phyloP scores from a whole-genome alignment of 2,888 invertebrate genomes.

The Acrobasis repandana region DNA sequence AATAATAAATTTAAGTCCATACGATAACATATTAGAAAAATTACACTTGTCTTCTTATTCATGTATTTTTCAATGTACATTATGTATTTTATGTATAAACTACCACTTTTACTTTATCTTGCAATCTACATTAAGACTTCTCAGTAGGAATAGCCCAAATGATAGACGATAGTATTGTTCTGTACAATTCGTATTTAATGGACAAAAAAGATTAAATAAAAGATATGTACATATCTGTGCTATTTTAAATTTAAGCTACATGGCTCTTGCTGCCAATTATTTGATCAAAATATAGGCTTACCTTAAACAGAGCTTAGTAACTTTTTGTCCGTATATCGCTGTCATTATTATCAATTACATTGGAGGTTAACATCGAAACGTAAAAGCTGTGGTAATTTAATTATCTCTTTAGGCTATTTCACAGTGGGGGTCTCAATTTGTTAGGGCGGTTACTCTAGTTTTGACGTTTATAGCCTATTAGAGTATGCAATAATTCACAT shows the following conservation, averaged over 20 bases:
- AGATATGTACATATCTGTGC: not conserved
- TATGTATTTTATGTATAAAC: no score
- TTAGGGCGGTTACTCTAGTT: not conserved
- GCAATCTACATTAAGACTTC: no score
- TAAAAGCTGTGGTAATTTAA: constrained; percentile 3
- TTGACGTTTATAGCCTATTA: constrained; percentile 8
- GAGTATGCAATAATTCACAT: not conserved
- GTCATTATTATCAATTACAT: constrained; percentile 8
- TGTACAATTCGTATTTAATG: no score
- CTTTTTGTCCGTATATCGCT: constrained; percentile 5
- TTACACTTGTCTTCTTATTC: no score
- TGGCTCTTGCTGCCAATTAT: not conserved
- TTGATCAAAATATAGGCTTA: constrained; percentile 11
- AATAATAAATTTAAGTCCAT: no score
- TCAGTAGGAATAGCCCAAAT: no score
- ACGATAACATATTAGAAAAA: no score
- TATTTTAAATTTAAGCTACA: not conserved
- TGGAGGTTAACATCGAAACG: constrained; percentile 8
- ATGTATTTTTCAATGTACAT: no score
- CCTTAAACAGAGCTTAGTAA: constrained; percentile 4
- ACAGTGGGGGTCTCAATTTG: not conserved
- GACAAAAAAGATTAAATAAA: no score
- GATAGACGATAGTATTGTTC: no score
- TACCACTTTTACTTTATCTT: no score
- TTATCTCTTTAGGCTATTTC: constrained; percentile 15